These are phyloP conservation scores for Oikopleura vanhoeffeni DNA, from an alignment of 23 tunicate species.

Conservation along the genomic window DNA sequence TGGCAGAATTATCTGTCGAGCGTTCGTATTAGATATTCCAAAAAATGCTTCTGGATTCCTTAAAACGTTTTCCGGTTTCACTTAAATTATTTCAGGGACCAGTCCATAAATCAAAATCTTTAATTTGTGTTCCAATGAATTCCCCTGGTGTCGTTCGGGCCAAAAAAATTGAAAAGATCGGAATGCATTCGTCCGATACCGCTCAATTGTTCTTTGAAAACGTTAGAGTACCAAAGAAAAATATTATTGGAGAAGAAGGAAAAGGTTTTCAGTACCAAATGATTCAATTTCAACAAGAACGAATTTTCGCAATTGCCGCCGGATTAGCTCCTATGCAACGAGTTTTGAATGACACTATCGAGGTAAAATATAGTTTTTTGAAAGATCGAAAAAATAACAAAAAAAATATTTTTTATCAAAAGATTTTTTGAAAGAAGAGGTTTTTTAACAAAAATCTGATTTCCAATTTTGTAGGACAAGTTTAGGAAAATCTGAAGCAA, in stretches of 20 bases:
- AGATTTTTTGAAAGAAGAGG: too few relatives aligned
- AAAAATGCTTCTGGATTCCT: too few relatives aligned
- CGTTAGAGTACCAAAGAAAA: slow-evolving; percentile 60
- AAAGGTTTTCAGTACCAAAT: slow-evolving; percentile 81
- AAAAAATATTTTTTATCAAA: too few relatives aligned
- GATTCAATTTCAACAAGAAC: slow-evolving; percentile 92
- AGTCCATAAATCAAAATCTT: slow-evolving; percentile 26
- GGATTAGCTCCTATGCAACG: slow-evolving; percentile 41
- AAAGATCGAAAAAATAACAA: too few relatives aligned
- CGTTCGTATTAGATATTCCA: too few relatives aligned
- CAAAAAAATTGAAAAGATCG: slow-evolving; percentile 52
- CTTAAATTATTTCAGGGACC: too few relatives aligned
- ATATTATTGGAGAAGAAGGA: slow-evolving; percentile 84
- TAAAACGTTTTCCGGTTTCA: too few relatives aligned
- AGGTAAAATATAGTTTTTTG: too few relatives aligned
- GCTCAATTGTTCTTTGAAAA: slow-evolving; percentile 60
- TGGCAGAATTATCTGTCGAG: too few relatives aligned
- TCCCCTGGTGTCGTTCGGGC: slow-evolving; percentile 66
- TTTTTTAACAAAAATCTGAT: too few relatives aligned
- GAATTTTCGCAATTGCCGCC: slow-evolving; percentile 27
- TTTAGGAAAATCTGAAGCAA: too few relatives aligned
- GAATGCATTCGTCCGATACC: slow-evolving; percentile 72
- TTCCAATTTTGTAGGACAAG: too few relatives aligned
- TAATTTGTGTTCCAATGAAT: slow-evolving; percentile 92
- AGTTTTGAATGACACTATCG: slow-evolving; percentile 42